Evolutionary conservation across 2,797 vertebrate genomes (phyloP).

Genomic region (Tolypeutes matacus): DNA sequence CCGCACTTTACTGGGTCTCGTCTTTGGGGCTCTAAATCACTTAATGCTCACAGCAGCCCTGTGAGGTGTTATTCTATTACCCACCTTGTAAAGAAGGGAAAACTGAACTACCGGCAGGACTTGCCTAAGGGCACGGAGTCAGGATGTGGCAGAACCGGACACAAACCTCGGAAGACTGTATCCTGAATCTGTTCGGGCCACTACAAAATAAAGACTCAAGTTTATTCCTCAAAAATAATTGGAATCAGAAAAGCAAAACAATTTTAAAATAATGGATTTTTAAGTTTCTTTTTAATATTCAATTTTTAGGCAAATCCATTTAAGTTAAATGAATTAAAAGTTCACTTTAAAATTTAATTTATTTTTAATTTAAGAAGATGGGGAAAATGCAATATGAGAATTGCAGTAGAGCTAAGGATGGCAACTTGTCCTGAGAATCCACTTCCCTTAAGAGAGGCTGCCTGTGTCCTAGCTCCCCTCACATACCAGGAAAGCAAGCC

Average conservation of each 20-base stretch:
- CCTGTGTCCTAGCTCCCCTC: neutral
- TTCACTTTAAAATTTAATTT: too few species aligned
- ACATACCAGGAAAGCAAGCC: rapidly evolving
- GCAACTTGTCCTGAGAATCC: rapidly evolving
- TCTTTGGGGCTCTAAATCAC: neutral
- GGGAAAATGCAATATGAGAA: neutral
- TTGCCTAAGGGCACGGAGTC: rapidly evolving
- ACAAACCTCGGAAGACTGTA: neutral
- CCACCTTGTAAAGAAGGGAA: neutral
- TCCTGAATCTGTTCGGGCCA: neutral
- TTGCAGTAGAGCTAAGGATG: neutral
- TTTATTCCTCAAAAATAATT: neutral
- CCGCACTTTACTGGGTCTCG: neutral
- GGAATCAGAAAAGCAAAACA: neutral
- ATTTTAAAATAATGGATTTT: neutral
- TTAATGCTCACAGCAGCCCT: too few species aligned
- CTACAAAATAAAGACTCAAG: neutral
- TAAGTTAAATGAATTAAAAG: neutral
- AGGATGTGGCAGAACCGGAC: neutral
- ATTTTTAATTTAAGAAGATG: neutral
- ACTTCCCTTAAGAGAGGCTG: neutral
- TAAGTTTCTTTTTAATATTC: neutral
- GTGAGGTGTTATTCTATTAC: neutral
- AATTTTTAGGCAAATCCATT: neutral
- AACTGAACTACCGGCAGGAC: neutral